Evolutionary conservation across 1,140 invertebrate species (phyloP), one percentile per base, ranked within the genome.

Genomic region (Littorina saxatilis): DNA sequence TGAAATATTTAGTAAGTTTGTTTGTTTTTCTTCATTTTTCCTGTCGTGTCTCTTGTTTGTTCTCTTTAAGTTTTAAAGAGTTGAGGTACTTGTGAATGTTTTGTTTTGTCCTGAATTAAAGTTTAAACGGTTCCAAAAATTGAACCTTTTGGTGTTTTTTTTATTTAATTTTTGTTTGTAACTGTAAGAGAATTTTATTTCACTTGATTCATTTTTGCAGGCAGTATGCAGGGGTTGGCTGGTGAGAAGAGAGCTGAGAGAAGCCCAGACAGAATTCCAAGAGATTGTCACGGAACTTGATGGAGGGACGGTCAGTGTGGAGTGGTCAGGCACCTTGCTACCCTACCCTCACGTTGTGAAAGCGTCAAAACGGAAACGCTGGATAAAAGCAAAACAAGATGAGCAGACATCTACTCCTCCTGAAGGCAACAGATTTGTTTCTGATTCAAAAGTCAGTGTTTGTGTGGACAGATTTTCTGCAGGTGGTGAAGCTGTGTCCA

Each of bases 271-370:
- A 50, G 82, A 84, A 52, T 88, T 82, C 80, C 63, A 81, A 58
- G 39, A 80, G 23, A 55, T 85, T 39, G 78, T 85, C n/a, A 55
- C 35, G 27, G 84, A 88, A 58, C 50, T 86, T 9, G 83, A 86
- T 43, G 80, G 68, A 47, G 74, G 58, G 52, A 27, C 17, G 17
- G 35, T 27, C 29, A 43, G 4, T 37, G 76, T 78, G 20, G 37
- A 66, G 23, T 78, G 76, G 76, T n/a, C 76, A 11, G 39, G 43
- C 20, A 15, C 58, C 32, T 5, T 13, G 27, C 39, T 66, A 5
- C 58, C 55, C 32, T 37, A 17, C 9, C 76, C 76, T 39, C 17
- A 9, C 0, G 76, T 78, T 2, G n/a, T 20, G 20, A 78, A 27
- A 35, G 2, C 43, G 1, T 63, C 76, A 1, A 61, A 29, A 23